Conservation (phyloP, 2,113 vertebrate species). For the Setophaga coronata region DNA sequence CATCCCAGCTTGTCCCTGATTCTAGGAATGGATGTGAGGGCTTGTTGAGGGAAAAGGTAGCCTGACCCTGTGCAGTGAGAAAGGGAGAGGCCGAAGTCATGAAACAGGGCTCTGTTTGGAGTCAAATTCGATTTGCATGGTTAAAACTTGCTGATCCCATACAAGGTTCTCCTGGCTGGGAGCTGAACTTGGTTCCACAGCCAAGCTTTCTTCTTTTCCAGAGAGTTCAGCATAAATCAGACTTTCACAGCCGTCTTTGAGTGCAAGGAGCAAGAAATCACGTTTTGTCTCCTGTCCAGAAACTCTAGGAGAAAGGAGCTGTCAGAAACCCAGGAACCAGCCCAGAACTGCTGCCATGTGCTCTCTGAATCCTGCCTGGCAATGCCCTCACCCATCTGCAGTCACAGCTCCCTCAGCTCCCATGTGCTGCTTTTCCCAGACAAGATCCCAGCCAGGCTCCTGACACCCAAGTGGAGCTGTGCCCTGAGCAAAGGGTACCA, state of each 20-base stretch:
- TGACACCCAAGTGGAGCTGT: neutral
- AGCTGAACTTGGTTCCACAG: slow-evolving; percentile 30
- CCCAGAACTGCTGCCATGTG: neutral
- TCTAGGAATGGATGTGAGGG: neutral
- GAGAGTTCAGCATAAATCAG: slow-evolving; percentile 54
- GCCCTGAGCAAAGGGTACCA: fast-evolving
- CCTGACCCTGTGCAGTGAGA: neutral
- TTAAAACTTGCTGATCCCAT: slow-evolving; percentile 47
- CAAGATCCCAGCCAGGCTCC: neutral
- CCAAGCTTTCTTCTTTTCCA: slow-evolving; percentile 41
- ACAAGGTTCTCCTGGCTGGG: slow-evolving; percentile 43
- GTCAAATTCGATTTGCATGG: slow-evolving; percentile 3
- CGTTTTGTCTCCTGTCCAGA: slow-evolving; percentile 34
- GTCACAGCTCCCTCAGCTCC: neutral
- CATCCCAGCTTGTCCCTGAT: neutral
- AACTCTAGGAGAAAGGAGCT: slow-evolving; percentile 31
- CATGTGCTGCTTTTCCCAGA: neutral
- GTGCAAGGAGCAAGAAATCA: slow-evolving; percentile 54
- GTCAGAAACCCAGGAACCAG: slow-evolving; percentile 4
- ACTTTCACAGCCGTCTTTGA: slow-evolving; percentile 34
- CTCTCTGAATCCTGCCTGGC: neutral
- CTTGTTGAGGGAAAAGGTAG: neutral
- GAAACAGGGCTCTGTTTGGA: slow-evolving; percentile 42
- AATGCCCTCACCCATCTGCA: neutral
- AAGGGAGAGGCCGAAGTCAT: neutral